Base-by-base conservation (phyloP, 2,888 invertebrate species). In the Limnephilus marmoratus region DNA sequence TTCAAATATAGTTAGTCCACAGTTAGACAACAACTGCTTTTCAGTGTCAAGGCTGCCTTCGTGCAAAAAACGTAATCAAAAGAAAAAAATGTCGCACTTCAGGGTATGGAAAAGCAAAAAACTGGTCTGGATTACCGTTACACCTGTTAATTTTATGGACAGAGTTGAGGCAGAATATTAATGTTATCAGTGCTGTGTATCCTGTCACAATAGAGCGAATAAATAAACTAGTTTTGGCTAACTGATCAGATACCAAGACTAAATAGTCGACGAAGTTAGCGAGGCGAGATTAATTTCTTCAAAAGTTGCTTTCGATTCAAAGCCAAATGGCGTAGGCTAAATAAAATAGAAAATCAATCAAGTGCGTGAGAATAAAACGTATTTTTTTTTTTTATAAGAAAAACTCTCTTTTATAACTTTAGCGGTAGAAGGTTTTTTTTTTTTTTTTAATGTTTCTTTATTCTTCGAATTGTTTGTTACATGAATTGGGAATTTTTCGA, bases 41-140 rank as follows among this genome's bases (percentile, higher is more conserved):
- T n/a, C 87, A 87, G 31, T 87, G 53, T 49, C 53, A 87, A 87
- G 49, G 87, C 53, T 49, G 18, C 31, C 87, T 31, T 31, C 41
- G 31, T 87, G 53, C 68, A 87, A 87, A 87, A 87, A 87, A 87
- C 31, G 18, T 49, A 31, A 68, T 53, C 87, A 87, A 87, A 68
- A 68, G n/a, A 13, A 87, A 87, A 37, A 87, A 49, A 87, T 87
- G 87, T 87, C 87, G 87, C 87, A 68, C 87, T 86, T 37, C 37
- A 11, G 83, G 37, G 83, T 18, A 83, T n/a, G 41, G 37, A 31
- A 41, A 68, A 68, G 68, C 68, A 34, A 83, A 34, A 87, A 87
- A 87, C 53, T 31, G 87, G 87, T 68, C 18, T 53, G 31, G 53
- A 29, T 49, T 29, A 53, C 87, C 53, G 53, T 18, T 15, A 31